Conservation (phyloP, 2,797 vertebrate species). For the Bufotes viridis region DNA sequence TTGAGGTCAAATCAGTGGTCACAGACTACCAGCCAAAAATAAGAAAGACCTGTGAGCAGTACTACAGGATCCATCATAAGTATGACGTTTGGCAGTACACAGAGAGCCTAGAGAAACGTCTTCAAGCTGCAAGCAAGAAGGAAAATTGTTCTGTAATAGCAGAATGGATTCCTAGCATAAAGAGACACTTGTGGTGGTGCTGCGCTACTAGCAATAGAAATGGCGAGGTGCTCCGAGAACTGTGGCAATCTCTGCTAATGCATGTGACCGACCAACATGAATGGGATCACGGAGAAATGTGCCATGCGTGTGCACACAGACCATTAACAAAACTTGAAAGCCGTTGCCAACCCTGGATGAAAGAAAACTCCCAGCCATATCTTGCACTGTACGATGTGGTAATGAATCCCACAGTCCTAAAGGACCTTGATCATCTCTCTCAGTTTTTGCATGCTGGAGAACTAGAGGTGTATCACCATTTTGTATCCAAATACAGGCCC, state of each 20-base stretch:
- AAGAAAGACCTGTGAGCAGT: not conserved
- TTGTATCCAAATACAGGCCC: constrained; percentile 5
- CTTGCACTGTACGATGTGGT: constrained; percentile 6
- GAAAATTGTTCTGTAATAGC: constrained; percentile 10
- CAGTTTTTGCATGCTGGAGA: constrained; percentile 6
- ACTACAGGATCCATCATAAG: not conserved
- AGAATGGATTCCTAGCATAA: constrained; percentile 25
- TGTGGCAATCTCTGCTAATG: constrained; percentile 25
- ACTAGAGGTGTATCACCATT: constrained; percentile 14
- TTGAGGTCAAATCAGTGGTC: not conserved
- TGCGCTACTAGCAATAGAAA: not conserved
- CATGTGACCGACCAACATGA: constrained; percentile 6
- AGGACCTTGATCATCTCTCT: constrained; percentile 18
- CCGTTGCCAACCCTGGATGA: not conserved
- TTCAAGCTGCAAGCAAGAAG: constrained; percentile 2
- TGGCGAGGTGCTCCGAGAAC: not conserved
- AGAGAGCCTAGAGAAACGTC: not conserved
- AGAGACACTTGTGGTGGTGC: constrained; percentile 33
- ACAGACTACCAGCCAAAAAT: constrained; percentile 8
- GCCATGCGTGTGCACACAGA: constrained; percentile 6
- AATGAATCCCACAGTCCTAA: not conserved
- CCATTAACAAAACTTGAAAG: not conserved
- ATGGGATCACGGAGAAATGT: constrained; percentile 2
- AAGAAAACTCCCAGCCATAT: not conserved
- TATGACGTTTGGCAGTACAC: constrained; percentile 20